phyloP scores from a whole-genome alignment of 37 sponge, comb jelly and placozoan genomes.

The Lycopodina hypogea region DNA sequence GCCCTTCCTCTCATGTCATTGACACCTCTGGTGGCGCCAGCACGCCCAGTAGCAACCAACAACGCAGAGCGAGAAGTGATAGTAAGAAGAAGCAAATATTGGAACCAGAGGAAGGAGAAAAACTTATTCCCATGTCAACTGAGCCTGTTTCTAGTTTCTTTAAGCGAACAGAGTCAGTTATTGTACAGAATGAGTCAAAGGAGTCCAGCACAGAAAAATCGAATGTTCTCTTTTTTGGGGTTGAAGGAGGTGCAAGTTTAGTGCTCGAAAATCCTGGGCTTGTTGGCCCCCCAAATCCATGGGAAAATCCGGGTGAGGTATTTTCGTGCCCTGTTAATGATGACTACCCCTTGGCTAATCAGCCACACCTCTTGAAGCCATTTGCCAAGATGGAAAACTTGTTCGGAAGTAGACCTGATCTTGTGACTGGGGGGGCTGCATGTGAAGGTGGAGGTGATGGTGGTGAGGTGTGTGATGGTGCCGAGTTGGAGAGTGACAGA shows the following conservation, averaged over 20 bases:
- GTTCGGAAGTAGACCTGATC: conserved; percentile 21
- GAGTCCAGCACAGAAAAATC: conserved; percentile 25
- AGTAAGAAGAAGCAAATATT: background rate
- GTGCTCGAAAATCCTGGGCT: conserved; percentile 13
- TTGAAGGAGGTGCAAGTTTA: conserved; percentile 2
- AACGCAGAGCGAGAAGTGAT: background rate
- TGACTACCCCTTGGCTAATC: conserved; percentile 71
- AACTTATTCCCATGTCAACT: background rate
- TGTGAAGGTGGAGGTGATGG: background rate
- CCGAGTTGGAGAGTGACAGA: background rate
- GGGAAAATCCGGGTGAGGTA: background rate
- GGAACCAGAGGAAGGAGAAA: background rate
- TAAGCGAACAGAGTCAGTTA: conserved; percentile 43
- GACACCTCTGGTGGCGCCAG: background rate
- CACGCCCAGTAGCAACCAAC: too few relatives aligned
- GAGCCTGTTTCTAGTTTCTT: conserved; percentile 29
- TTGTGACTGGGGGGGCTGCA: background rate
- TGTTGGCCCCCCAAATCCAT: conserved; percentile 14
- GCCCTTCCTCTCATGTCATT: too few relatives aligned
- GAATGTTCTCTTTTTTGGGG: conserved; percentile 45
- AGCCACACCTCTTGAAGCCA: conserved; percentile 73
- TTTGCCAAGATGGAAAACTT: conserved; percentile 45
- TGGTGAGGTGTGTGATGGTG: background rate
- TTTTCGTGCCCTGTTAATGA: conserved; percentile 50
- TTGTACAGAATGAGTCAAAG: background rate